Base-by-base conservation (phyloP, 1,140 invertebrate species). In the Atta texana region DNA sequence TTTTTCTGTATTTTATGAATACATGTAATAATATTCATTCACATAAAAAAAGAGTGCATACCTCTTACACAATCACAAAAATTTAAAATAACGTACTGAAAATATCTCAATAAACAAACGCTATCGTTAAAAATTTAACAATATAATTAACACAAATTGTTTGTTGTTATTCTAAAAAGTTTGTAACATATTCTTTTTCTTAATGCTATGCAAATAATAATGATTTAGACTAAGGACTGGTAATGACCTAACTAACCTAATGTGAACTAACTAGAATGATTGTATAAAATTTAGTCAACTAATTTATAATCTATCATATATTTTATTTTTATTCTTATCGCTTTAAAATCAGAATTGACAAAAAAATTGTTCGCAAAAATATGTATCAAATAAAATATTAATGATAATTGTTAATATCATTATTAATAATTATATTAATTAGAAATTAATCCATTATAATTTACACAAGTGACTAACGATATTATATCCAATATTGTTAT, bases 361-460 rank as follows among this genome's bases (percentile, higher is more conserved):
- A 74, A 18, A 12, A 72, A 57, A 72, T 44, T 39, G 7, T 7
- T 5, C 57, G 21, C 8, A 4, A 21, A 61, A 57, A 18, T 44
- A 6, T 68, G 8, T 39, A 34, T 31, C 28, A 75, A 75, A 34
- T 68, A 34, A 34, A 39, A 39, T 39, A 34, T 34, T 34, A 34
- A 34, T 34, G 31, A 34, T 34, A 34, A 34, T 34, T 34, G 7
- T 6, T 34, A 7, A 39, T 39, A 39, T 39, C 6, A 39, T 39
- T 39, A 59, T 8, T 39, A 59, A 57, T 85, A 57, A 59, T 88
- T 21, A 8, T 68, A 4, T 44, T 39, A 39, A 39, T 39, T 39
- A 39, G 7, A 39, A 39, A 39, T 7, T 39, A 39, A 39, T 39
- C 0, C 0, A 39, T 39, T 39, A 39, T 39, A 39, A 39, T 39